Conservation (phyloP, 2,113 vertebrate genomes). For the Semnopithecus entellus region DNA sequence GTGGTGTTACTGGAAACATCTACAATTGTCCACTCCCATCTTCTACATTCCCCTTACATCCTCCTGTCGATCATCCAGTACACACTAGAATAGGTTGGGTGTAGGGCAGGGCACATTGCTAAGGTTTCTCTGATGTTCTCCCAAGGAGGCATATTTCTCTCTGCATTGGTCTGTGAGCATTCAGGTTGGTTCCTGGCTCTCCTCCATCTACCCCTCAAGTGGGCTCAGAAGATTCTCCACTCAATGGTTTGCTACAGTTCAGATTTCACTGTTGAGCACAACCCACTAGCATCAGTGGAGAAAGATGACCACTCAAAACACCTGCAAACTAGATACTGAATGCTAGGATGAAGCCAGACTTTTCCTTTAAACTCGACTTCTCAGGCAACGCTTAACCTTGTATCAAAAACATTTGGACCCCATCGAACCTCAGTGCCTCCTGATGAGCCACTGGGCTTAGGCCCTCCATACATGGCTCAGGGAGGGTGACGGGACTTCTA, state of each 20-base stretch:
- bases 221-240: not conserved
- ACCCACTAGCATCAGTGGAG: not conserved
- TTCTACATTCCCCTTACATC: not conserved
- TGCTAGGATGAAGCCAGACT: not conserved
- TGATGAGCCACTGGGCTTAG: not conserved
- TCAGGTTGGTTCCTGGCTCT: not conserved
- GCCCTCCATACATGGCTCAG: too few species aligned
- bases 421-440: not conserved
- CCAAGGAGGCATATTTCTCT: not conserved
- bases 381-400: not conserved
- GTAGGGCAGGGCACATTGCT: rapidly evolving
- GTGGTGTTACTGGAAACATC: not conserved
- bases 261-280: not conserved
- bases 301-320: not conserved
- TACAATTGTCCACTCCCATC: not conserved
- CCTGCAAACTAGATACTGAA: not conserved
- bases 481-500: not conserved
- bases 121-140: not conserved
- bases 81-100: not conserved
- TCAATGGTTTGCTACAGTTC: not conserved
- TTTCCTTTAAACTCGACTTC: not conserved
- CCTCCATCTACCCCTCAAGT: too few species aligned
- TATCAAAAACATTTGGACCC: not conserved
- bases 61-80: not conserved
- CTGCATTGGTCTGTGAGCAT: too few species aligned